Percentiles rank a stretch among this genome's conserved stretches.
Conservation (phyloP, 2,113 vertebrate genomes). For the Illadopsis cleaveri region DNA sequence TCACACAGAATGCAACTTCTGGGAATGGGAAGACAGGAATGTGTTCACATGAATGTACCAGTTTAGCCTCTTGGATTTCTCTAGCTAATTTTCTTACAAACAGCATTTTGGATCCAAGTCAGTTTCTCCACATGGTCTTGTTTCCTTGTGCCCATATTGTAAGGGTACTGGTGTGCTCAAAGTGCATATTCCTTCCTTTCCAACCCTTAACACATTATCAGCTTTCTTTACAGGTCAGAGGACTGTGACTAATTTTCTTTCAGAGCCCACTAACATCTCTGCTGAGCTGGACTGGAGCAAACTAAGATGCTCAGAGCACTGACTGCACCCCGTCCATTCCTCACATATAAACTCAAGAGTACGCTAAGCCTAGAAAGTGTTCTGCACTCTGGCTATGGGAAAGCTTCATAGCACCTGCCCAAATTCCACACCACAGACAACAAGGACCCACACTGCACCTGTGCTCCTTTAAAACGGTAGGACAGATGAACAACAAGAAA, state of each 20-base stretch:
- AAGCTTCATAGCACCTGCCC: not conserved
- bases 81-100: not conserved
- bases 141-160: not conserved
- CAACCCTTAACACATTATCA: not conserved
- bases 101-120: not conserved
- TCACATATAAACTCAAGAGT: fast-evolving
- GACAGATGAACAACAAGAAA: not conserved
- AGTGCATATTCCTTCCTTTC: not conserved
- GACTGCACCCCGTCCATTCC: fast-evolving
- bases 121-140: not conserved
- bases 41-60: not conserved
- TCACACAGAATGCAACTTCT: not conserved
- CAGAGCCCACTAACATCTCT: not conserved
- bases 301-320: not conserved
- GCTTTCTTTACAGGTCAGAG: not conserved
- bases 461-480: not conserved
- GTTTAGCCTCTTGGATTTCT: not conserved
- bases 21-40: not conserved
- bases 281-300: not conserved
- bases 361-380: not conserved
- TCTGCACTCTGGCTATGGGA: not conserved
- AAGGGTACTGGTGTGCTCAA: not conserved
- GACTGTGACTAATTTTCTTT: not conserved
- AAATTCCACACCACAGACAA: not conserved
- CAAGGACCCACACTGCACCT: fast-evolving